These are phyloP conservation scores for Pogonomyrmex californicus DNA, from an alignment of 1,140 invertebrate species.

Conservation along the genomic window DNA sequence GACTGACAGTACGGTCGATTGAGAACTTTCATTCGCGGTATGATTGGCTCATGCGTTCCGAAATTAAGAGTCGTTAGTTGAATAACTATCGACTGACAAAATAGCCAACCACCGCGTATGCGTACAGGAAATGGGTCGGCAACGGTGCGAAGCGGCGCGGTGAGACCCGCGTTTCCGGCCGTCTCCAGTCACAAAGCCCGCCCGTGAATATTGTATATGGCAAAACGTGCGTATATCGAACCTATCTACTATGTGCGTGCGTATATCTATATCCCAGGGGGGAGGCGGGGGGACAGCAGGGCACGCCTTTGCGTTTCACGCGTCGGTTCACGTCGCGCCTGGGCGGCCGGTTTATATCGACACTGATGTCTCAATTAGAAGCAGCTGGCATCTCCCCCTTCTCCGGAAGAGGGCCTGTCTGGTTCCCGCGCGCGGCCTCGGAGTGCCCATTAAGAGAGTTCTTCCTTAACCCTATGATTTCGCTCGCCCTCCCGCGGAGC, in stretches of 20 bases:
- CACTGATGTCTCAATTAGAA: conserved; percentile 73
- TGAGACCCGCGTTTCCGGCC: conserved; percentile 52
- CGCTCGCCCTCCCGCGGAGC: conserved; percentile 44
- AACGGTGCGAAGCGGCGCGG: conserved; percentile 45
- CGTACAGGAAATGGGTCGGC: conserved; percentile 16
- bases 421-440: conserved; percentile 15
- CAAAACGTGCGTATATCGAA: neutral
- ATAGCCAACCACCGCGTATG: conserved; percentile 34
- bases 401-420: conserved; percentile 53
- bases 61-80: conserved; percentile 57
- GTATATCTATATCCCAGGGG: conserved; percentile 6
- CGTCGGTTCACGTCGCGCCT: conserved; percentile 50
- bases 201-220: conserved; percentile 47
- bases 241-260: conserved; percentile 39
- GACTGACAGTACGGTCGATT: conserved; percentile 20
- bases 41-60: conserved; percentile 53
- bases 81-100: conserved; percentile 56
- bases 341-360: conserved; percentile 50
- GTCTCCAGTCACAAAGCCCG: conserved; percentile 27
- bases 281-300: neutral
- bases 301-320: conserved; percentile 66
- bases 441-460: conserved; percentile 54
- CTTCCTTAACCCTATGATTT: conserved; percentile 66
- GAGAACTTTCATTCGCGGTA: conserved; percentile 49
- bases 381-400: conserved; percentile 60